Evolutionary conservation across 2,113 vertebrate species (phyloP), one percentile per base, ranked within the genome.

Genomic region (Sclerurus mexicanus): DNA sequence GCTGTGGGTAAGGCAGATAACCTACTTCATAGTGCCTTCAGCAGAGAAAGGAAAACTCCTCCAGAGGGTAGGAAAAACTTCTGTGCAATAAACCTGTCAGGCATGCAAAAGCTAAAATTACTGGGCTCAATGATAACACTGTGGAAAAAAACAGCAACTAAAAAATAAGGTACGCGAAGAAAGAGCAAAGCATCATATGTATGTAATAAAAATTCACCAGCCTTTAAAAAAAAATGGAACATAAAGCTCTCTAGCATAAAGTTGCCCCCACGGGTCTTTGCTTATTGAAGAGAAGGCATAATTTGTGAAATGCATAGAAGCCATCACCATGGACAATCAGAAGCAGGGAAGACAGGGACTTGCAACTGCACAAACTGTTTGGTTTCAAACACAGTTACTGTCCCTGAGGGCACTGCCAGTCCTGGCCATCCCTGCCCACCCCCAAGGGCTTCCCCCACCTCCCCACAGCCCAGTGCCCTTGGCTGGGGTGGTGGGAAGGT

Each of bases 321-420:
- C 12, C 12, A 9, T 46, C 46, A 8, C 33, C 23, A 24, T 2
- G 9, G 46, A 49, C 18, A 49, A 16, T 30, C 31, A 84, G 55
- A 35, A 1, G 4, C 1, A 4, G 7, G 18, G 39, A 81, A 73
- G 40, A 73, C 8, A 53, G 30, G 19, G 37, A 35, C 40, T 47
- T 42, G 46, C 30, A 53, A 37, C 37, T 69, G 46, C 15, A 22
- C 28, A 44, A 37, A 6, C 9, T 55, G 2, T 30, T 63, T 64
- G 39, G 21, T 69, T 84, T 80, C 40, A 84, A 46, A 30, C 23
- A 46, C 7, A 10, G 19, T 53, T 53, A 40, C 33, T 33, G 23
- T n/a, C 9, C 20, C 33, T 2, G 2, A 59, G 27, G 33, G 6
- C 30, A 23, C 15, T 0, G 0, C 7, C 9, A 86, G 18, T 42